A percentile compares a stretch with the other conserved stretches of the same genome.
Conservation (phyloP, 2,113 vertebrate species). For the Leiothrix lutea region DNA sequence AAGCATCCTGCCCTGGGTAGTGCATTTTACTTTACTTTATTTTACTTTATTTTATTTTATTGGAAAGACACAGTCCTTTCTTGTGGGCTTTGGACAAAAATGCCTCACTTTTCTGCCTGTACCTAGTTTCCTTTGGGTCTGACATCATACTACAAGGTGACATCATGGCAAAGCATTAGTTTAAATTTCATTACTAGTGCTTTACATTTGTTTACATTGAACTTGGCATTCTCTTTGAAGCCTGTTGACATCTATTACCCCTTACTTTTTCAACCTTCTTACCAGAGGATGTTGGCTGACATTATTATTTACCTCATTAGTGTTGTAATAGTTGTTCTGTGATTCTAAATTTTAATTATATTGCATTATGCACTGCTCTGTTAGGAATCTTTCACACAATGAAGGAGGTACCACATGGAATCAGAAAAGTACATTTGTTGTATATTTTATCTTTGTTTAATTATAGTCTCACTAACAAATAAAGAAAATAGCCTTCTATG, state of each 20-base stretch:
- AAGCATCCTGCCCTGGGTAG: not conserved
- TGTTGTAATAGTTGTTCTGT: not conserved
- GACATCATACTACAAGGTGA: not conserved
- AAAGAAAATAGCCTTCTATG: not conserved
- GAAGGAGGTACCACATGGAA: not conserved
- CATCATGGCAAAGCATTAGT: not conserved
- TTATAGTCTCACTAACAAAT: not conserved
- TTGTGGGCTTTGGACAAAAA: not conserved
- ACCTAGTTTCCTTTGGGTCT: not conserved
- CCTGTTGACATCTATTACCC: not conserved
- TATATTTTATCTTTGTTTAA: not conserved
- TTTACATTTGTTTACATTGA: conserved; percentile 18
- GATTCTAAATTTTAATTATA: not conserved
- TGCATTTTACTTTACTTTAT: not conserved
- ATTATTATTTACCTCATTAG: not conserved
- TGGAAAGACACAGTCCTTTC: not conserved
- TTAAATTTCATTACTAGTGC: not conserved
- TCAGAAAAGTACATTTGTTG: not conserved
- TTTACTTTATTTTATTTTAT: not conserved
- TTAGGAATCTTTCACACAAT: not conserved
- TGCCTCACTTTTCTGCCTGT: not conserved
- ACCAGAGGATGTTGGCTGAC: not conserved
- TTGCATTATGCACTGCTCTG: not conserved
- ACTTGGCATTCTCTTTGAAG: not conserved
- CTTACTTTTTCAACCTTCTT: not conserved